Evolutionary conservation across 2,888 invertebrate genomes (phyloP).

Genomic region (Belgica antarctica): DNA sequence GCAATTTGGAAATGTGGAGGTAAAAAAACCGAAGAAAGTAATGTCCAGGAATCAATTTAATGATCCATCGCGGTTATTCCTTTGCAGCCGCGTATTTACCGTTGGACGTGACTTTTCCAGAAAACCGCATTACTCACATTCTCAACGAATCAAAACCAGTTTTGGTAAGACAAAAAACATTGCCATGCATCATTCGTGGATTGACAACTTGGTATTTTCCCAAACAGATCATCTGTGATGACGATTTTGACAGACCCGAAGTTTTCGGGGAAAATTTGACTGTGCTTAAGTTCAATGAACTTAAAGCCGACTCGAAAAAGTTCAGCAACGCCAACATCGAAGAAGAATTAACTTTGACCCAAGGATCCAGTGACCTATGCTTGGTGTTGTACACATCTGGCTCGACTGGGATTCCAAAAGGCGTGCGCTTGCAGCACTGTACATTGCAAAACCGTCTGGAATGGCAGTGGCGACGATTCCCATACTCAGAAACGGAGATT

Average conservation of each 20-base stretch:
- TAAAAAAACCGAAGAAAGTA: conserved; percentile 82
- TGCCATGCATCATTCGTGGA: neutral
- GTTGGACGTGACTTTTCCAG: conserved; percentile 71
- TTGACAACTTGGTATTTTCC: neutral
- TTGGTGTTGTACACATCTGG: conserved; percentile 83
- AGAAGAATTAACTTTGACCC: conserved; percentile 55
- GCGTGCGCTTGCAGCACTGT: conserved; percentile 75
- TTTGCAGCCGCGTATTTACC: conserved; percentile 71
- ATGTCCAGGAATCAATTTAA: too few species aligned
- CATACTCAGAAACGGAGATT: conserved; percentile 66
- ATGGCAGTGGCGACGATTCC: conserved; percentile 85
- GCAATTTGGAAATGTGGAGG: conserved; percentile 79
- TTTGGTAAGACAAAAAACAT: conserved; percentile 49
- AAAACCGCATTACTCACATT: conserved; percentile 71
- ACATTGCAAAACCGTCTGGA: conserved; percentile 77
- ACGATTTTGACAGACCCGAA: conserved; percentile 29
- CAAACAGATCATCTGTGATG: conserved; percentile 28
- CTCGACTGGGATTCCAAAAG: conserved; percentile 86
- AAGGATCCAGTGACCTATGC: conserved; percentile 59
- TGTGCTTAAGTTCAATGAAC: conserved; percentile 47
- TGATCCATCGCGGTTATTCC: too few species aligned
- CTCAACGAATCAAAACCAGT: conserved; percentile 71
- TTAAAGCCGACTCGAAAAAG: conserved; percentile 49
- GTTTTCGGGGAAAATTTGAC: conserved; percentile 7
- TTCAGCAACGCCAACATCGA: conserved; percentile 50